Evolutionary conservation across 2,888 invertebrate species (phyloP), one percentile per base, ranked within the genome.

Genomic region (Campoplex capitator): DNA sequence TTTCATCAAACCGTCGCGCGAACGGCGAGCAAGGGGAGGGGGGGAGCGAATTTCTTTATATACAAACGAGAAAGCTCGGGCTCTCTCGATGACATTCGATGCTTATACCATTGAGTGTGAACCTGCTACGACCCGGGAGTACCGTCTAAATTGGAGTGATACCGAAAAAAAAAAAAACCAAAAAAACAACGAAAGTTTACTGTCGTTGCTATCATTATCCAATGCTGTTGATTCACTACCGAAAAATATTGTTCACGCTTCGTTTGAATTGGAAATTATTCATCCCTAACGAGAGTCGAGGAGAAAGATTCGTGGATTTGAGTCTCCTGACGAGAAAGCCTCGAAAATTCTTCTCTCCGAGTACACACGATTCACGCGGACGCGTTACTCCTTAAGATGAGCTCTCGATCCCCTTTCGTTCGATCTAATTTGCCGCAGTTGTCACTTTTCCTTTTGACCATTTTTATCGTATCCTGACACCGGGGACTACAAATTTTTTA

Each of bases 1-100:
- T 86, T 86, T 62, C 86, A 76, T 86, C 84, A 84, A 84, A 84
- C 76, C 73, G 81, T 56, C 79, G 13, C 68, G n/a, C 68, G 56
- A 62, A 32, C 62, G 32, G 32, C 58, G 28, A 3, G 13, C 58
- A 0, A 23, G 23, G 23, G 23, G 23, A 23, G 38, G 1, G 38
- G 38, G 38, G 4, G 38, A 6, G 4, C 38, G 4, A 0, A 4
- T 38, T 62, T 62, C 62, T 62, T 16, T 56, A 62, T 71, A 62
- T 11, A 67, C 48, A 58, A 74, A 68, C 83, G 79, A 83, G 70
- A 83, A 74, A 73, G 62, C 70, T 54, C 79, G 62, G 70, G 42
- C 54, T 62, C 77, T 70, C 54, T 62, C 79, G 62, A 83, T 77
- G 67, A 80, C 83, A 76, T 80, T 83, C 79, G 79, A 76, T 76